Base-by-base conservation (phyloP, 2,888 invertebrate genomes). In the Drosophila buzzatii region DNA sequence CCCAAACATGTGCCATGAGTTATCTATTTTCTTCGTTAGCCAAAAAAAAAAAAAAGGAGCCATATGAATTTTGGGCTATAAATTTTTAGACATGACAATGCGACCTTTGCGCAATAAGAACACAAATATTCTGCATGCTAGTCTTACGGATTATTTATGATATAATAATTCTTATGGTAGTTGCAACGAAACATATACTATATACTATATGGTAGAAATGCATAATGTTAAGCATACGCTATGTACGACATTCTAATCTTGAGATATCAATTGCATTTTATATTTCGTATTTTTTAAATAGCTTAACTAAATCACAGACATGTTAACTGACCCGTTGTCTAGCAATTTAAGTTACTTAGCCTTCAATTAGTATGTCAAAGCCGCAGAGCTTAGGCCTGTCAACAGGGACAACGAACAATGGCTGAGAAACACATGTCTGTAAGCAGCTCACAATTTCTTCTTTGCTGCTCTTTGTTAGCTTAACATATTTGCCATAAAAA, bases 401-500 rank as follows among this genome's bases (percentile, higher is more conserved):
- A 66, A 33, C 65, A 67, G 53, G 47, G 42, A 39, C 62, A 53
- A 63, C 39, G 47, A 39, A 35, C 65, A 53, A 59, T 37, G 71
- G 53, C 41, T 42, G 31, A 27, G 45, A 66, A 71, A 63, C 63
- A 67, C 59, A 57, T 60, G 31, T 33, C 49, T 33, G 49, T 63
- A 41, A 60, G 37, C 52, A 39, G 39, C 66, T 64, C 63, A 31
- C 23, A 65, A 62, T 51, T 55, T 51, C 61, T 51, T 41, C 39
- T 52, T 12, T 14, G 41, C 41, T 35, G 35, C 41, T 31, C 45
- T 58, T 69, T 51, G 65, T 55, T 49, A 67, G 73, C 69, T 76
- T 66, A 71, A 67, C 77, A 77, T 86, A 85, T 89, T 89, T 89
- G 81, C 76, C 44, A 76, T 78, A 83, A 81, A 89, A 90, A 89